Percentiles rank a stretch among this genome's conserved stretches.
Evolutionary conservation across 1,140 invertebrate genomes (phyloP).

Genomic region (Neotoxoptera formosana): DNA sequence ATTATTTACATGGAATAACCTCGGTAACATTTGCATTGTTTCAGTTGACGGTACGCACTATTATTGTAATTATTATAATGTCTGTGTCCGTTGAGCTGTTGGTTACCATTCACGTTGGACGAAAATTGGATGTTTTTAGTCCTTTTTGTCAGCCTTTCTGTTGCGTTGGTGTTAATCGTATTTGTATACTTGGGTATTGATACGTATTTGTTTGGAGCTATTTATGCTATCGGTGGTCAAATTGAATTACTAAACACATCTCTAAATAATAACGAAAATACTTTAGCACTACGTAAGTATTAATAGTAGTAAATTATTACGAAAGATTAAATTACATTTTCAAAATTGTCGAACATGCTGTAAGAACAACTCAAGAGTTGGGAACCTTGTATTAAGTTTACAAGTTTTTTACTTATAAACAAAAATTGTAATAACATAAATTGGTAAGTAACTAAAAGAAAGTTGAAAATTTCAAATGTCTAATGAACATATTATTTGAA

Average conservation of each 20-base stretch:
- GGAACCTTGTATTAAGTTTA: too few relatives aligned
- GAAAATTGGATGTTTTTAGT: neutral
- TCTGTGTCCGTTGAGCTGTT: neutral
- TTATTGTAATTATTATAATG: too few relatives aligned
- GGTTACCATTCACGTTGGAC: constrained; percentile 28
- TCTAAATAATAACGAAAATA: neutral
- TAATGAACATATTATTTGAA: too few relatives aligned
- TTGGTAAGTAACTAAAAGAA: too few relatives aligned
- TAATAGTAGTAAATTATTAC: neutral
- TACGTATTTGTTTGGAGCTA: neutral
- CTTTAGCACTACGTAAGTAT: neutral
- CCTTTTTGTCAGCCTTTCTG: neutral
- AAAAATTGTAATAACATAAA: too few relatives aligned
- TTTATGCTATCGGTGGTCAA: constrained; percentile 30
- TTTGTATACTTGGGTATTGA: constrained; percentile 7
- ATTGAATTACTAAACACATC: constrained; percentile 19
- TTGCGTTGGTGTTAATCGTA: neutral
- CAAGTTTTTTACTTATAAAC: too few relatives aligned
- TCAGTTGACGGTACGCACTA: neutral
- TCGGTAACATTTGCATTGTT: constrained; percentile 37
- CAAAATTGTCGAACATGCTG: neutral
- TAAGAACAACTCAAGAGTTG: too few relatives aligned
- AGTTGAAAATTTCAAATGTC: too few relatives aligned
- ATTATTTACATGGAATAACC: constrained; percentile 36
- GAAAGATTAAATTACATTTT: neutral